Evolutionary conservation across 23 tunicate species (phyloP).

Genomic region (Styela clava): DNA sequence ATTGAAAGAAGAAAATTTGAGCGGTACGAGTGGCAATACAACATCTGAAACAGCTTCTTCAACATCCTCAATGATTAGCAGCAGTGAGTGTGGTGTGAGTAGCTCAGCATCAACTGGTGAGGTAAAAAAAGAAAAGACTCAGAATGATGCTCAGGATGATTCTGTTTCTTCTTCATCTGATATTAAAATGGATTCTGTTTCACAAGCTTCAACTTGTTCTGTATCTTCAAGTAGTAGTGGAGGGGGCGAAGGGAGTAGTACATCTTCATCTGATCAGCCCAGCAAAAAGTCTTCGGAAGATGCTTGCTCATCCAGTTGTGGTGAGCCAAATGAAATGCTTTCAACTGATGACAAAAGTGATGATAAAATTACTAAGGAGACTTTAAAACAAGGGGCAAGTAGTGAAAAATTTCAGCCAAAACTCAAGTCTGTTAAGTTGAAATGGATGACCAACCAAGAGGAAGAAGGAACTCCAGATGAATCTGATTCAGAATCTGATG

Average conservation of each 20-base stretch:
- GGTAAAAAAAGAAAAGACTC: not conserved
- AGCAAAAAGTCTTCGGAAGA: not conserved
- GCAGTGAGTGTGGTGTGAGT: not conserved
- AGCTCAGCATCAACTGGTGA: not conserved
- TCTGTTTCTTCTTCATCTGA: not conserved
- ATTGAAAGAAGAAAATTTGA: constrained; percentile 8
- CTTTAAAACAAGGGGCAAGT: no score
- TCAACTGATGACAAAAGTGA: not conserved
- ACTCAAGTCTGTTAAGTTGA: not conserved
- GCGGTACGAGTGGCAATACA: not conserved
- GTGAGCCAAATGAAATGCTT: not conserved
- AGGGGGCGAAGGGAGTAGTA: not conserved
- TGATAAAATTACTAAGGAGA: not conserved
- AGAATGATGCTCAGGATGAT: not conserved
- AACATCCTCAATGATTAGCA: not conserved
- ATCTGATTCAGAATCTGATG: constrained; percentile 33
- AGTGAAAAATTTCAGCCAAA: not conserved
- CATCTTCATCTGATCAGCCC: not conserved
- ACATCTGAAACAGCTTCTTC: not conserved
- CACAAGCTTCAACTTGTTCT: not conserved
- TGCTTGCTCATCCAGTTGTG: not conserved
- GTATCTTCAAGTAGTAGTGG: not conserved
- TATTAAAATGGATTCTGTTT: not conserved
- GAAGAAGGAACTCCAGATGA: not conserved
- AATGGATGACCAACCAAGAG: not conserved